These are phyloP conservation scores for Xiphorhynchus erythropygius DNA, from an alignment of 2,797 vertebrate genomes.

Conservation along the genomic window DNA sequence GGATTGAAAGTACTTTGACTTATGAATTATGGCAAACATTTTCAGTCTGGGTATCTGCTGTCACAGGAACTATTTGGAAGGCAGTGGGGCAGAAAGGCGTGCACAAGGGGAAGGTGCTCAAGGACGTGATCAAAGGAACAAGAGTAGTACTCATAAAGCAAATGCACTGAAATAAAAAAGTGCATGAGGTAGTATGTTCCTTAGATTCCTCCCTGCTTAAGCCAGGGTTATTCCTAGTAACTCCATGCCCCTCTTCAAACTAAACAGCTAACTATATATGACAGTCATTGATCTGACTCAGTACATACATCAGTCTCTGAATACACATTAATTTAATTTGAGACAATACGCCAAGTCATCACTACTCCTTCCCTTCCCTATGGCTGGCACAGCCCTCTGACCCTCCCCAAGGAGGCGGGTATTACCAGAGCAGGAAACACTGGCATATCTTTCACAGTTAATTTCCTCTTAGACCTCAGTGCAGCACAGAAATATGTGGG, in stretches of 20 bases:
- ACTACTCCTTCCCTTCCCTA: not conserved
- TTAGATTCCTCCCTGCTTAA: slow-evolving; percentile 1
- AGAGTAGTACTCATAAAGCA: slow-evolving; percentile 1
- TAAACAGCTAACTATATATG: not conserved
- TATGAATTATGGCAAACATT: slow-evolving; percentile 64
- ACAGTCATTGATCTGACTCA: not conserved
- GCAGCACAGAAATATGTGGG: not conserved
- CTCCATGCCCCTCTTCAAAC: not conserved
- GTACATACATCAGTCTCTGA: not conserved
- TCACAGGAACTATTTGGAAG: slow-evolving; percentile 17
- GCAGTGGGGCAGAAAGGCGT: not conserved
- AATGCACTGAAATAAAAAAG: not conserved
- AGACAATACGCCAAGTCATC: slow-evolving; percentile 4
- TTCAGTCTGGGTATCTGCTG: slow-evolving; percentile 60
- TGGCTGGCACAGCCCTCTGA: not conserved
- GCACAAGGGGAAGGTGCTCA: slow-evolving; percentile 29
- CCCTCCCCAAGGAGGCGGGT: not conserved
- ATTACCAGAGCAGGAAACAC: not conserved
- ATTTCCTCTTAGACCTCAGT: not conserved
- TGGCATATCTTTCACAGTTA: not conserved
- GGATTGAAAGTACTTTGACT: slow-evolving; percentile 67
- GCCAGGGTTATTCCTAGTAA: not conserved
- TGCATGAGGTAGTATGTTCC: not conserved
- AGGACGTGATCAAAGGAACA: slow-evolving; percentile 20
- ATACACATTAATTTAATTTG: not conserved